Evolutionary conservation across 2,113 vertebrate genomes (phyloP).

Genomic region (Steatornis caripensis): DNA sequence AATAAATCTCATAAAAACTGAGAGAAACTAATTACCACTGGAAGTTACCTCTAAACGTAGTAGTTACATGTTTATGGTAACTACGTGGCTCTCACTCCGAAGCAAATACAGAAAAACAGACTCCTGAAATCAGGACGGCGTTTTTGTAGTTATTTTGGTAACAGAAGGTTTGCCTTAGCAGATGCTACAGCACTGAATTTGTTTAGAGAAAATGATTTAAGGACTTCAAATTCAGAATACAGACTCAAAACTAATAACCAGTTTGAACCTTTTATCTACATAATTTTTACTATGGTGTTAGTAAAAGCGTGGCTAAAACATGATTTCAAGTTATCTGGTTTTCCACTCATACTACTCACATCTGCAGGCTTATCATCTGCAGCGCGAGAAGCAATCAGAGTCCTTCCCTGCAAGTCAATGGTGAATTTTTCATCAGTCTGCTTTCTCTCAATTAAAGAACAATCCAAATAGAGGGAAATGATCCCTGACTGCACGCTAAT

Average conservation of each 20-base stretch:
- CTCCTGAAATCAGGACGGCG: background rate
- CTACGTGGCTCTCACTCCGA: background rate
- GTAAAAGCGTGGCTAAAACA: background rate
- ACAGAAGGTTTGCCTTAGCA: background rate
- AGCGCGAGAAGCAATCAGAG: slow-evolving; percentile 83
- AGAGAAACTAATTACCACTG: background rate
- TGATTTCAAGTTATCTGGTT: background rate
- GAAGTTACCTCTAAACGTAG: background rate
- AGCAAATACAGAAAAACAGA: background rate
- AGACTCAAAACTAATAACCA: background rate
- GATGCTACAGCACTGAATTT: background rate
- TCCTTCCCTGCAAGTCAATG: slow-evolving; percentile 79
- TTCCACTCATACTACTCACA: slow-evolving; percentile 75
- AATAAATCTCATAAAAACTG: background rate
- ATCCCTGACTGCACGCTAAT: slow-evolving; percentile 79
- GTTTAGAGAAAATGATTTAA: background rate
- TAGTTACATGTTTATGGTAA: background rate
- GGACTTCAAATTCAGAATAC: background rate
- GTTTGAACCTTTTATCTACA: background rate
- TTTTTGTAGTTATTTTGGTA: background rate
- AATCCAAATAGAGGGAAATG: slow-evolving; percentile 89
- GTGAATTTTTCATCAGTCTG: slow-evolving; percentile 76
- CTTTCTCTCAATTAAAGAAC: slow-evolving; percentile 85
- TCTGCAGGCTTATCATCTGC: slow-evolving; percentile 91
- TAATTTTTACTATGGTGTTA: background rate